Base-by-base conservation (phyloP, 2,797 vertebrate genomes). In the Danio jaintianensis region DNA sequence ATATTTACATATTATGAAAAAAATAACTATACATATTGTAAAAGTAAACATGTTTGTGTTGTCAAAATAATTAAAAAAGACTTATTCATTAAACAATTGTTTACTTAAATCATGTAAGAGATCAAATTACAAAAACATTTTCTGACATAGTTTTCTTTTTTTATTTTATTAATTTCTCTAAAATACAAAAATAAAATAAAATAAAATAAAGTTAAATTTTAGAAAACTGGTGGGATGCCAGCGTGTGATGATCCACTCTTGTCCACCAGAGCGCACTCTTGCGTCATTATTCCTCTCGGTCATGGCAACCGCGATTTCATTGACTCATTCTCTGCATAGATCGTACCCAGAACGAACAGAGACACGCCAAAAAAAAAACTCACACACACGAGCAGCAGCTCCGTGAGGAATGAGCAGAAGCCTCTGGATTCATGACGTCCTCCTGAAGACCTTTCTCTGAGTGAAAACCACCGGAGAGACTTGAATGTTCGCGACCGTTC, bases 281-380 rank as follows among this genome's bases (percentile, higher is more conserved):
- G 56, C 42, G 48, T 79, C 12, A 16, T 78, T 74, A 71, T 38
- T 53, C 53, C 43, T 55, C 52, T 62, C 18, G 29, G 56, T 38
- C 76, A 66, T 82, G 73, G 29, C 67, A 70, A n/a, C 53, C 81
- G 40, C 43, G 20, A 78, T 85, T 88, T 72, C 50, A 55, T 78
- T 90, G 91, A 91, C 87, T 93, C 89, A 87, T 83, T 92, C 91
- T 87, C 88, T 90, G 92, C 89, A 89, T 92, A 90, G 79, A 90
- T 93, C 90, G 71, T 94, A 88, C 94, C 93, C 94, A 95, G 87
- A 94, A 94, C 93, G 93, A 94, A 93, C 90, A 93, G 92, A 93
- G 93, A 90, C 89, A 86, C 89, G 80, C 85, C 81, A 85, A 89
- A 90, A 90, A 86, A 29, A 29, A 29, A 29, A 29, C n/a, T 29